phyloP scores from a whole-genome alignment of 2,888 invertebrate genomes.

The Tanaodytes sp. region DNA sequence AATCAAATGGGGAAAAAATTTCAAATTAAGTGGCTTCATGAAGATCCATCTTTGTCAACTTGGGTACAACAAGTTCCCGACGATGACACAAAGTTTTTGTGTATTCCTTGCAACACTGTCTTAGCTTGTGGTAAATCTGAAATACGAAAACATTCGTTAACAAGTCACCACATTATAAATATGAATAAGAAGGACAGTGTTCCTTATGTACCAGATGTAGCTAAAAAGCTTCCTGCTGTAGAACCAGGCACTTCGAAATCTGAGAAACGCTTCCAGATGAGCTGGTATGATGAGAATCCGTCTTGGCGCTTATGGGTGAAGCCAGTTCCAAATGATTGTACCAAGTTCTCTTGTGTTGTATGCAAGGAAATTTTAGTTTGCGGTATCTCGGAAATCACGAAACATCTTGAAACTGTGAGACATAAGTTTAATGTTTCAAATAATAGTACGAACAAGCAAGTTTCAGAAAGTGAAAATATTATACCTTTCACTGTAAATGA shows the following conservation, averaged over 20 bases:
- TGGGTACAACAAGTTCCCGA: not conserved
- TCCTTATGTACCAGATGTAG: too few species aligned
- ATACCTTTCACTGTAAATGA: too few species aligned
- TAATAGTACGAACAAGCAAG: too few species aligned
- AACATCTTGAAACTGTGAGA: not conserved
- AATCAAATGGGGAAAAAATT: not conserved
- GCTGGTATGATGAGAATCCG: constrained; percentile 23
- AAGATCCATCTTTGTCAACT: not conserved
- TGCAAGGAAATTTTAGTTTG: not conserved
- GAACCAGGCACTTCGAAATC: too few species aligned
- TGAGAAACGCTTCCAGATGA: constrained; percentile 8
- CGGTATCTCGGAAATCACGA: constrained; percentile 1
- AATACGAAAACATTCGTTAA: not conserved
- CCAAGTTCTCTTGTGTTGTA: constrained; percentile 6
- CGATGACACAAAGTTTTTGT: not conserved
- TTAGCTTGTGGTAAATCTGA: not conserved
- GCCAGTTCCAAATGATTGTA: not conserved
- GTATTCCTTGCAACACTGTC: too few species aligned
- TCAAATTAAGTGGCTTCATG: not conserved
- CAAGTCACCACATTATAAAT: not conserved
- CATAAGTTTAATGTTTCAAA: not conserved
- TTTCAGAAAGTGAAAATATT: too few species aligned
- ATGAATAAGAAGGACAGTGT: too few species aligned
- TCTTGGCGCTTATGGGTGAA: constrained; percentile 12
- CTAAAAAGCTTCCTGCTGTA: too few species aligned